Evolutionary conservation across 1,140 invertebrate genomes (phyloP).

Genomic region (Proctacanthus coquilletti): DNA sequence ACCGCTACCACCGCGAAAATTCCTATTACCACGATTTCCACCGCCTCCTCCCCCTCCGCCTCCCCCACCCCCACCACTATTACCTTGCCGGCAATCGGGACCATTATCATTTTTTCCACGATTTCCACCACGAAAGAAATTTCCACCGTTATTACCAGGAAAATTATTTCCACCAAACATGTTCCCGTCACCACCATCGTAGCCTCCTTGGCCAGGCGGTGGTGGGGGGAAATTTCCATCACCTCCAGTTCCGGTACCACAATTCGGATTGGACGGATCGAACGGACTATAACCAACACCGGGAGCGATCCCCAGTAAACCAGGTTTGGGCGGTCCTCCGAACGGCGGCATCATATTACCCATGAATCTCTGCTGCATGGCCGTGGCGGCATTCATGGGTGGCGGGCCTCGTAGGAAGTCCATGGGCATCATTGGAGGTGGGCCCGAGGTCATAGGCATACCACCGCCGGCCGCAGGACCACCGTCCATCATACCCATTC

Average conservation of each 20-base stretch:
- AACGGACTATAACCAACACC: too few relatives aligned
- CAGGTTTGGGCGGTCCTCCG: slow-evolving; percentile 15
- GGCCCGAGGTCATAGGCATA: too few relatives aligned
- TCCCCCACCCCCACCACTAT: background rate
- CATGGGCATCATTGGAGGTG: slow-evolving; percentile 16
- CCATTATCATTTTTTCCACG: slow-evolving; percentile 1
- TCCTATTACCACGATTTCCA: background rate
- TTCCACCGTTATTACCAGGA: too few relatives aligned
- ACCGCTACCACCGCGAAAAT: background rate
- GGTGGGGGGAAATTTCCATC: too few relatives aligned
- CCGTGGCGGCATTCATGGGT: slow-evolving; percentile 12
- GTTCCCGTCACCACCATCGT: too few relatives aligned
- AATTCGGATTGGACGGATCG: too few relatives aligned
- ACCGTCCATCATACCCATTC: background rate
- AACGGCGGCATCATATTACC: slow-evolving; percentile 22
- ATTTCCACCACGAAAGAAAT: too few relatives aligned
- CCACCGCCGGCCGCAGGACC: slow-evolving; percentile 14
- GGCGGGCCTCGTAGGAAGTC: slow-evolving; percentile 20
- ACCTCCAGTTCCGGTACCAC: too few relatives aligned
- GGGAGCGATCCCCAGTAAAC: slow-evolving; percentile 17
- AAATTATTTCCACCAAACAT: too few relatives aligned
- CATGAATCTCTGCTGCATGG: background rate
- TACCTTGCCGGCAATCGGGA: background rate
- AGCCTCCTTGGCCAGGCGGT: too few relatives aligned
- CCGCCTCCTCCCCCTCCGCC: background rate